Evolutionary conservation across 2,113 vertebrate species (phyloP).

Genomic region (Pelodiscus sinensis): DNA sequence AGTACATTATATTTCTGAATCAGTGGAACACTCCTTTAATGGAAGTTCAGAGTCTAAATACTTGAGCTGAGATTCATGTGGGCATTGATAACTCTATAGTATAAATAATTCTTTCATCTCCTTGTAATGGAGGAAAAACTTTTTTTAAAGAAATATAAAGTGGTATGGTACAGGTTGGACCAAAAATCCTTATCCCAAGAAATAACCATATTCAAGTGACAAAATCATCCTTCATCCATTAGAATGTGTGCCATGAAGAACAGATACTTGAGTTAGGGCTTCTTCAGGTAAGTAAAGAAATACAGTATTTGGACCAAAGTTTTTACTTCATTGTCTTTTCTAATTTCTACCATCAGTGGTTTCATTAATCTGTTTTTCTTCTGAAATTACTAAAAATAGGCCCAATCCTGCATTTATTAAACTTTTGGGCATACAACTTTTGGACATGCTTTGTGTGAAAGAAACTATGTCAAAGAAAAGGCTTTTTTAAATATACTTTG

Average conservation of each 20-base stretch:
- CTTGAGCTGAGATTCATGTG: background rate
- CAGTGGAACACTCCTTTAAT: background rate
- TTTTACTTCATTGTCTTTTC: constrained; percentile 8
- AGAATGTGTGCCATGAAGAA: constrained; percentile 55
- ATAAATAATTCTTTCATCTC: background rate
- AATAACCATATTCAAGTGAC: constrained; percentile 15
- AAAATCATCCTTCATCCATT: background rate
- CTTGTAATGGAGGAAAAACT: background rate
- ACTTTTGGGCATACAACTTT: background rate
- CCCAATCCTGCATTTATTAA: background rate
- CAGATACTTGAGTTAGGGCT: constrained; percentile 53
- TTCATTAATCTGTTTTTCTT: background rate
- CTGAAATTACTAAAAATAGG: background rate
- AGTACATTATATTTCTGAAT: background rate
- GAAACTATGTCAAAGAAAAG: constrained; percentile 56
- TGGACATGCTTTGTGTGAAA: background rate
- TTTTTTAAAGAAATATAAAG: constrained; percentile 7
- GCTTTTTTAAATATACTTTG: constrained; percentile 52
- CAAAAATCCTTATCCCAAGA: background rate
- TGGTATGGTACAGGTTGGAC: background rate
- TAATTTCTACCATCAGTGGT: background rate
- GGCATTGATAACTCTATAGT: background rate
- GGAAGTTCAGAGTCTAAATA: background rate
- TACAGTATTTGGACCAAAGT: background rate
- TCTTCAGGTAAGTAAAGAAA: background rate